These are phyloP conservation scores for Orientallactaga bullata DNA, from an alignment of 2,113 vertebrate species.

Conservation along the genomic window DNA sequence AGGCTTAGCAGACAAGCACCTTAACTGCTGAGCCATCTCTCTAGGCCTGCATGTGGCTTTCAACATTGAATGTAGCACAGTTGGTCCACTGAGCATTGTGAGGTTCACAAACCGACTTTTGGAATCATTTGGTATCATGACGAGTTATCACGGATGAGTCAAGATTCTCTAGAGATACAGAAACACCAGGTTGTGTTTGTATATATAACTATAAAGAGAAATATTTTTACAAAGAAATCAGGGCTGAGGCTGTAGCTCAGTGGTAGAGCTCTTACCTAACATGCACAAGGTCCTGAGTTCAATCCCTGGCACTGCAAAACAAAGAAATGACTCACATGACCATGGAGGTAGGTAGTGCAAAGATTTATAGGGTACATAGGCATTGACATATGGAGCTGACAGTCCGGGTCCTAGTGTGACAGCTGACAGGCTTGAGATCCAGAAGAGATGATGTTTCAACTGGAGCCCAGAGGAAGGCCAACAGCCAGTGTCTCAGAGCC, in stretches of 20 bases:
- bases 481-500: neutral
- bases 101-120: neutral
- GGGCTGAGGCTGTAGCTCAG: no score
- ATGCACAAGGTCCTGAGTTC: no score
- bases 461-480: neutral
- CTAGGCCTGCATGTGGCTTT: no score
- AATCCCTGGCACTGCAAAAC: neutral
- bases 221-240: neutral
- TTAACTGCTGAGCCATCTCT: no score
- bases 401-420: neutral
- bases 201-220: neutral
- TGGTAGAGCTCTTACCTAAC: no score
- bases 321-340: neutral
- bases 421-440: neutral
- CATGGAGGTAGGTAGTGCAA: neutral
- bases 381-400: neutral
- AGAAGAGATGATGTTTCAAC: neutral
- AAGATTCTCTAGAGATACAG: neutral
- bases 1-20: no score
- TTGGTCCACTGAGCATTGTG: neutral
- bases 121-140: neutral
- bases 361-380: neutral
- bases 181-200: neutral
- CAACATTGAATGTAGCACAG: neutral
- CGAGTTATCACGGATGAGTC: neutral